Conservation (phyloP, 2,113 vertebrate species). For the Ibidorhyncha struthersii region DNA sequence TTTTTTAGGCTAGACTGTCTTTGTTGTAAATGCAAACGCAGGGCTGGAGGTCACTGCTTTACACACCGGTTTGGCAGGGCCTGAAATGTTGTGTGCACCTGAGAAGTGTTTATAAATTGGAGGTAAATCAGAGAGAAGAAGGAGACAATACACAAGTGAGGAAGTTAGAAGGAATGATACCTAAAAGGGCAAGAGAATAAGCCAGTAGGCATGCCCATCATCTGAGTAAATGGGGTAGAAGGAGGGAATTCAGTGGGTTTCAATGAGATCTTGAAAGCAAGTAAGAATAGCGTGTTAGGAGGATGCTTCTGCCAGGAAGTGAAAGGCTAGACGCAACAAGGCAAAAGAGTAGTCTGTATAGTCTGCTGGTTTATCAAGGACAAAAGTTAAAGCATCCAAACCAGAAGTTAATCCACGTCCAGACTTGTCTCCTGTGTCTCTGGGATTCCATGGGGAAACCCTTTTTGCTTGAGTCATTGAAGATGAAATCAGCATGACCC, state of each 20-base stretch:
- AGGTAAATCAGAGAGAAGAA: neutral
- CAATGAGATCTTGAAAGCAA: neutral
- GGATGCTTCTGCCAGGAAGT: neutral
- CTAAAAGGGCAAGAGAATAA: neutral
- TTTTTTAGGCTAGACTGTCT: neutral
- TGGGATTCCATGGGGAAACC: neutral
- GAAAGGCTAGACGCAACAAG: neutral
- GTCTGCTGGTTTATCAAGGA: neutral
- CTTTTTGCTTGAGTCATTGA: neutral
- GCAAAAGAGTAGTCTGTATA: neutral
- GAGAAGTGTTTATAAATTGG: neutral
- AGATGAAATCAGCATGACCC: neutral
- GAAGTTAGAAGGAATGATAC: neutral
- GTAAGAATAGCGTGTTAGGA: neutral
- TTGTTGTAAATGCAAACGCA: neutral
- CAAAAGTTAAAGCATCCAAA: neutral
- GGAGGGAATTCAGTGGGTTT: neutral
- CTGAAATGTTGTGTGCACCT: neutral
- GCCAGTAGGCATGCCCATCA: neutral
- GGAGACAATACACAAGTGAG: neutral
- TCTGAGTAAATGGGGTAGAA: neutral
- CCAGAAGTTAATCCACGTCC: neutral
- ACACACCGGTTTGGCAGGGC: neutral
- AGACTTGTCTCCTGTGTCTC: neutral
- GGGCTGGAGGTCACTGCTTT: neutral